Evolutionary conservation across 2,797 vertebrate species (phyloP).

Genomic region (Hybognathus amarus): DNA sequence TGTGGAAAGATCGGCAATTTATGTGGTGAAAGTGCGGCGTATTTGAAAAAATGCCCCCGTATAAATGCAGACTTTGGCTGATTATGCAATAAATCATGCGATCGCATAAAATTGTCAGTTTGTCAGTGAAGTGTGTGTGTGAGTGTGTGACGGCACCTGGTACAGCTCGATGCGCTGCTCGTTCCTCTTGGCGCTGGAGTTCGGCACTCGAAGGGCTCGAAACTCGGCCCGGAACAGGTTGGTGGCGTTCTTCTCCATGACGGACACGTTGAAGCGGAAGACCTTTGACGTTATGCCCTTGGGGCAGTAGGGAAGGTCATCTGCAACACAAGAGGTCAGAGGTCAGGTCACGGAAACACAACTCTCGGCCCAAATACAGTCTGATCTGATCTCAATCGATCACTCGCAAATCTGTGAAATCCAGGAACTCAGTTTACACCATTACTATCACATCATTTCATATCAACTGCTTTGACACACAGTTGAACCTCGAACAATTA

Average conservation of each 20-base stretch:
- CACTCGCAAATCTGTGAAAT: constrained; percentile 59
- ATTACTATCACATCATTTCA: not conserved
- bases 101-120: too few relatives aligned
- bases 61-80: too few relatives aligned
- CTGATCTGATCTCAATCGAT: not conserved
- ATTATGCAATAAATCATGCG: too few relatives aligned
- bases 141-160: constrained; percentile 80
- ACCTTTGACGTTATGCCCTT: constrained; percentile 93
- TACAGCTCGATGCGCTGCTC: constrained; percentile 98
- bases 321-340: constrained; percentile 76
- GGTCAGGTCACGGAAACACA: constrained; percentile 40
- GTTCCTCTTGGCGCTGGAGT: constrained; percentile 86
- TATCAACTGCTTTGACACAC: not conserved
- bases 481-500: too few relatives aligned
- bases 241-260: constrained; percentile 94
- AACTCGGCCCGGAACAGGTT: constrained; percentile 97
- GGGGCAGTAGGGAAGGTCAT: constrained; percentile 88
- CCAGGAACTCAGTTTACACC: constrained; percentile 67
- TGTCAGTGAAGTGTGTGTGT: too few relatives aligned
- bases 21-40: too few relatives aligned
- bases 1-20: too few relatives aligned
- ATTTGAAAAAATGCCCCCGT: too few relatives aligned
- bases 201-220: constrained; percentile 89
- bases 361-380: not conserved
- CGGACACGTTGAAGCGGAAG: constrained; percentile 95